Evolutionary conservation across 2,888 invertebrate genomes (phyloP).

Genomic region (Pseudanteris insignis): DNA sequence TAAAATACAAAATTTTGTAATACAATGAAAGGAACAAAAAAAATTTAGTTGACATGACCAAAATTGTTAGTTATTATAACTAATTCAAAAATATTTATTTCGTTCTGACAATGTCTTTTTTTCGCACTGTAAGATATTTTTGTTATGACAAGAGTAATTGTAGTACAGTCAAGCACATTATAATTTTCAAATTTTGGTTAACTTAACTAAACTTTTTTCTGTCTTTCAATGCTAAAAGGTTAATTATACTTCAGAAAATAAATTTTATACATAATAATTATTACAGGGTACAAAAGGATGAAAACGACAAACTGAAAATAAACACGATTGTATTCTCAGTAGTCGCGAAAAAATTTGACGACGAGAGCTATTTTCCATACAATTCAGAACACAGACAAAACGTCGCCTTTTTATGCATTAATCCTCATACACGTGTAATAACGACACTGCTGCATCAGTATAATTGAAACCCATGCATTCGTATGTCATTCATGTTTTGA

Average conservation of each 20-base stretch:
- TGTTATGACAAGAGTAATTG: no score
- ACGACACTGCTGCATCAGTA: constrained; percentile 59
- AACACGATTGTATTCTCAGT: constrained; percentile 59
- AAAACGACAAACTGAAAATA: constrained; percentile 51
- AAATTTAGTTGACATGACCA: no score
- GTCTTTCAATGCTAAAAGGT: neutral
- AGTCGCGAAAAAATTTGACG: constrained; percentile 53
- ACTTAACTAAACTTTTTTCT: neutral
- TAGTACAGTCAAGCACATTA: no score
- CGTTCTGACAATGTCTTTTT: no score
- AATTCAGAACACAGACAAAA: constrained; percentile 62
- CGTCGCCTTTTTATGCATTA: constrained; percentile 68
- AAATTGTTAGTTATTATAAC: no score
- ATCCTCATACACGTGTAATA: constrained; percentile 54
- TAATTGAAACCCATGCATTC: no score
- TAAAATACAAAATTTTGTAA: neutral
- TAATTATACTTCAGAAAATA: no score
- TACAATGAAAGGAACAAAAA: no score
- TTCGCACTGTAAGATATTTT: no score
- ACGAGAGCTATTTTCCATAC: constrained; percentile 56
- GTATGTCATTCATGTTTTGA: no score
- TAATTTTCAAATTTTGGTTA: no score
- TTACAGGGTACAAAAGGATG: constrained; percentile 57
- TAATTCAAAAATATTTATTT: no score
- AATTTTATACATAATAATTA: constrained; percentile 1